A percentile compares a stretch with the other conserved stretches of the same genome.
Evolutionary conservation across 1,140 invertebrate species (phyloP).

Genomic region (Rhyzopertha dominica): DNA sequence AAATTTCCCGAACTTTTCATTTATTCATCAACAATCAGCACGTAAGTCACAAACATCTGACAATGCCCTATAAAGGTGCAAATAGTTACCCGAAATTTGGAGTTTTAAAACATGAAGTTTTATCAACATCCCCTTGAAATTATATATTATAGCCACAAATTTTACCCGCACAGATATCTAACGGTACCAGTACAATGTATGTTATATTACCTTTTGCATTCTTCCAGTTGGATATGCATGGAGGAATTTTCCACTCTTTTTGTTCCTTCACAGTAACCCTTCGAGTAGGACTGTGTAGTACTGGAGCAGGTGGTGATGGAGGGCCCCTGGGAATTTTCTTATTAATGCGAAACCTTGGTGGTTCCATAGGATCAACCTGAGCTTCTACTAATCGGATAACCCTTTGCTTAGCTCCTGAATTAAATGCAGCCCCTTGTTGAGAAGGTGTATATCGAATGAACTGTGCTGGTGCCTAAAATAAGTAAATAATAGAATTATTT

Average conservation of each 20-base stretch:
- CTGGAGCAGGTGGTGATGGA: conserved; percentile 92
- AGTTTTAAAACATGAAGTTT: too few species aligned
- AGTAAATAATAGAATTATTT: conserved; percentile 4
- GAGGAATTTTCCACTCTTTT: conserved; percentile 99
- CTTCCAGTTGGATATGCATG: conserved; percentile 99
- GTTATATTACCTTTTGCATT: conserved; percentile 77
- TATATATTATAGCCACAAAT: neutral
- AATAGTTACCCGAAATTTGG: too few species aligned
- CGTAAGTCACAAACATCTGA: too few species aligned
- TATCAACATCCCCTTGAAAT: too few species aligned
- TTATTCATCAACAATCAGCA: too few species aligned
- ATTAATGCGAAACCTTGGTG: conserved; percentile 95
- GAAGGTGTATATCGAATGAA: conserved; percentile 97
- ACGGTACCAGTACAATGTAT: neutral
- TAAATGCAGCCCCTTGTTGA: conserved; percentile 91
- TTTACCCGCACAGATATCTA: neutral
- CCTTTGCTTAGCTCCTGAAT: conserved; percentile 95
- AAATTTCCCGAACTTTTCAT: too few species aligned
- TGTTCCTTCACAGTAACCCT: conserved; percentile 98
- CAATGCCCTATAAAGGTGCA: too few species aligned
- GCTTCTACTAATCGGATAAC: conserved; percentile 96
- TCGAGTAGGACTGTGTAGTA: conserved; percentile 95
- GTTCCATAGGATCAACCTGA: conserved; percentile 97
- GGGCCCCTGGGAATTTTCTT: conserved; percentile 96
- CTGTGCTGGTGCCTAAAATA: conserved; percentile 72